phyloP scores from a whole-genome alignment of 2,888 invertebrate genomes.

The Neria commutata region DNA sequence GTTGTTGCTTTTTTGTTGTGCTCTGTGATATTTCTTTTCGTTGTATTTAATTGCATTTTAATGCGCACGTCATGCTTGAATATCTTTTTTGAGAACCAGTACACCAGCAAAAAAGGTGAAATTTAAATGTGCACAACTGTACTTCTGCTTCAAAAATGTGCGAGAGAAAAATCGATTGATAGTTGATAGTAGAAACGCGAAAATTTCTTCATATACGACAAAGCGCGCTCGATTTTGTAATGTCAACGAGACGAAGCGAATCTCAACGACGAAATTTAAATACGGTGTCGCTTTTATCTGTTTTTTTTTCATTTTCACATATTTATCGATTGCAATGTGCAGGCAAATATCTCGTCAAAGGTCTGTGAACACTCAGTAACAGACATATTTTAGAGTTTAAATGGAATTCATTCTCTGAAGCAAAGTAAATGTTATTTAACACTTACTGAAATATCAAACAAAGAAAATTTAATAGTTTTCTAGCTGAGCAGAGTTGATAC shows the following conservation, averaged over 20 bases:
- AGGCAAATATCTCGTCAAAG: too few species aligned
- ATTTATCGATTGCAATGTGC: too few species aligned
- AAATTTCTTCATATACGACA: conserved; percentile 50
- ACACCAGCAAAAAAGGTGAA: conserved; percentile 33
- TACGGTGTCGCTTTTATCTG: too few species aligned
- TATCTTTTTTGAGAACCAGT: conserved; percentile 15
- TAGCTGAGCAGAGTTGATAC: too few species aligned
- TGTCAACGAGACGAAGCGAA: conserved; percentile 17
- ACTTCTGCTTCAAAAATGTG: conserved; percentile 54
- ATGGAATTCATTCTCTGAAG: too few species aligned
- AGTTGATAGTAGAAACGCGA: conserved; percentile 56
- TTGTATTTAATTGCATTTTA: conserved; percentile 12
- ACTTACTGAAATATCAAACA: too few species aligned
- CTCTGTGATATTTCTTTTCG: conserved; percentile 1
- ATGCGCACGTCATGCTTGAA: conserved; percentile 10
- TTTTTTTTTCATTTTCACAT: too few species aligned
- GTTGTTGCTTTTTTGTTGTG: background rate
- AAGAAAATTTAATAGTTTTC: too few species aligned
- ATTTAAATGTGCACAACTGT: conserved; percentile 46
- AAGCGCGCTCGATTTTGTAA: conserved; percentile 28
- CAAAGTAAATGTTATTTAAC: too few species aligned
- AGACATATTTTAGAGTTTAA: too few species aligned
- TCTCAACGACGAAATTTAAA: conserved; percentile 24
- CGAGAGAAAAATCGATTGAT: conserved; percentile 55
- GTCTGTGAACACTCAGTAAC: too few species aligned